Evolutionary conservation across 2,797 vertebrate species (phyloP).

Genomic region (Echeneis naucrates): DNA sequence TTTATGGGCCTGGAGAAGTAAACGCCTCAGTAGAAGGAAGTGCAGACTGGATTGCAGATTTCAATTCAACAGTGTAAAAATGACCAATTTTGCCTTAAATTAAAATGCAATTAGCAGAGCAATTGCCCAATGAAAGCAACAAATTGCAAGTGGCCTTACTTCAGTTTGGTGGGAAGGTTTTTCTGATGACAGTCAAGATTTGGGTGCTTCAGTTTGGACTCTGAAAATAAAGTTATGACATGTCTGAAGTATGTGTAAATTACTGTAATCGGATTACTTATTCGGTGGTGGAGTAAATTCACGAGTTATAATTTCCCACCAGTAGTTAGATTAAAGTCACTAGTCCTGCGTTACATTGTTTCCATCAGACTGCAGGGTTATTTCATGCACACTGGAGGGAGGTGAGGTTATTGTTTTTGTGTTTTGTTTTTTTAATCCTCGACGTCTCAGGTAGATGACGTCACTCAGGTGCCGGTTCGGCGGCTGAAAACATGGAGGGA

Average conservation of each 20-base stretch:
- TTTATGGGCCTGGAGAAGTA: constrained; percentile 58
- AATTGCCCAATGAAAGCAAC: constrained; percentile 8
- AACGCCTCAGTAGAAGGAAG: constrained; percentile 33
- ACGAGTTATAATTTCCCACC: too few relatives aligned
- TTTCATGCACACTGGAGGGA: too few relatives aligned
- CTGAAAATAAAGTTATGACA: background rate
- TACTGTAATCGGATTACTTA: too few relatives aligned
- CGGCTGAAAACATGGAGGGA: too few relatives aligned
- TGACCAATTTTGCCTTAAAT: constrained; percentile 10
- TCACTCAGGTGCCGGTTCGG: too few relatives aligned
- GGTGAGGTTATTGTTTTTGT: too few relatives aligned
- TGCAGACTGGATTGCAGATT: background rate
- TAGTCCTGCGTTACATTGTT: too few relatives aligned
- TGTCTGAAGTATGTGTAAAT: background rate
- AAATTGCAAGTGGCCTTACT: background rate
- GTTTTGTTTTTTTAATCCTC: too few relatives aligned
- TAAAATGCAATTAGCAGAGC: constrained; percentile 29
- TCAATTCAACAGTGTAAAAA: constrained; percentile 8
- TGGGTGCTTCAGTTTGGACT: background rate
- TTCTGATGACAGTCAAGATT: background rate
- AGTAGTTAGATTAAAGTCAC: too few relatives aligned
- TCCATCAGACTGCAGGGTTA: too few relatives aligned
- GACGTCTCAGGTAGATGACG: too few relatives aligned
- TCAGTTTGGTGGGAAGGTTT: background rate
- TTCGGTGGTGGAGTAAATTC: too few relatives aligned